Conservation (phyloP, 2,888 invertebrate species). For the Andrena camellia region DNA sequence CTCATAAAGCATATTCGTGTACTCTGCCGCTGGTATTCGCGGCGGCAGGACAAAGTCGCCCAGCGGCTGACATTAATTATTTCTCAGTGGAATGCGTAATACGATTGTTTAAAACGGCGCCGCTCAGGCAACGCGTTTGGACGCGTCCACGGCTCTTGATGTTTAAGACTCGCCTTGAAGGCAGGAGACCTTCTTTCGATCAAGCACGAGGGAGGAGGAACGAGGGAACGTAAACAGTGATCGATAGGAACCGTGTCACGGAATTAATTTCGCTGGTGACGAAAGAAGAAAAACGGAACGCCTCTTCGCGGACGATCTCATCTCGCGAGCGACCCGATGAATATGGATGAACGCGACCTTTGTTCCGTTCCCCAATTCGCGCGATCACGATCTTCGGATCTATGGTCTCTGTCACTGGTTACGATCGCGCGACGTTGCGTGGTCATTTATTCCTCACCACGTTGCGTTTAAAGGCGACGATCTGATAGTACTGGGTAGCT, state of each 20-base stretch:
- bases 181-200: background rate
- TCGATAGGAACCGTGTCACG: slow-evolving; percentile 64
- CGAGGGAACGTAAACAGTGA: slow-evolving; percentile 42
- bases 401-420: background rate
- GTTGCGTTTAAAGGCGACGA: slow-evolving; percentile 1
- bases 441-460: slow-evolving; percentile 6
- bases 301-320: slow-evolving; percentile 45
- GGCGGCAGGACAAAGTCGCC: background rate
- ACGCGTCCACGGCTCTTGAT: background rate
- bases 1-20: slow-evolving; percentile 73
- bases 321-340: slow-evolving; percentile 67
- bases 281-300: slow-evolving; percentile 54
- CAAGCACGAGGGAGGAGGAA: background rate
- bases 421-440: background rate
- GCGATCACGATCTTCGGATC: slow-evolving; percentile 38
- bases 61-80: slow-evolving; percentile 56
- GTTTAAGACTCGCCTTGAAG: background rate
- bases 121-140: background rate
- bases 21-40: slow-evolving; percentile 11
- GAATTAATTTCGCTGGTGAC: slow-evolving; percentile 71
- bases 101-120: background rate
- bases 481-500: background rate
- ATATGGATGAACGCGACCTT: slow-evolving; percentile 70
- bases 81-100: slow-evolving; percentile 2
- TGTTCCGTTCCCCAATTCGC: slow-evolving; percentile 60